These are phyloP conservation scores for Drosophila greeni DNA, from an alignment of 2,888 invertebrate genomes.

Conservation along the genomic window DNA sequence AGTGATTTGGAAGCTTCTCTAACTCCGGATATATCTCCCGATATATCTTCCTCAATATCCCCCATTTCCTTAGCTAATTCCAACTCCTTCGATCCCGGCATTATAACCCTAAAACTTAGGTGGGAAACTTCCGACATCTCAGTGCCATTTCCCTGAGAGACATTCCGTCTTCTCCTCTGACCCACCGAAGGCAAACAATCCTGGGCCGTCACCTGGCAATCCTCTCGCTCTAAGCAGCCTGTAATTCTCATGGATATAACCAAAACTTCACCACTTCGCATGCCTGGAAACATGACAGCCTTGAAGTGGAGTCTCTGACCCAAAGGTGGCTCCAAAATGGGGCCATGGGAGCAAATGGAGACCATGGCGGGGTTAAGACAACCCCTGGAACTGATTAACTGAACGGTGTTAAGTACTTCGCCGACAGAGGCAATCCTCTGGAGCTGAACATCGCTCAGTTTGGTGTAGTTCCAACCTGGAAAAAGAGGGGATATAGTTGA, in stretches of 20 bases:
- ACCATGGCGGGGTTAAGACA: conserved; percentile 80
- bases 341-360: conserved; percentile 79
- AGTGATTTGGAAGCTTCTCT: conserved; percentile 37
- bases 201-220: conserved; percentile 78
- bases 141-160: conserved; percentile 31
- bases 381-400: conserved; percentile 79
- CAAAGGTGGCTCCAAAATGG: conserved; percentile 78
- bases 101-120: conserved; percentile 74
- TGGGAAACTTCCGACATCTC: conserved; percentile 75
- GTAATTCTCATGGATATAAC: conserved; percentile 80
- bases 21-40: not conserved
- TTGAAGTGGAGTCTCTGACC: conserved; percentile 79
- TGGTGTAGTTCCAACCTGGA: conserved; percentile 80
- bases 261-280: conserved; percentile 81
- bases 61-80: not conserved
- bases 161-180: conserved; percentile 64
- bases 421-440: conserved; percentile 75
- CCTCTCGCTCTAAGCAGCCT: conserved; percentile 81
- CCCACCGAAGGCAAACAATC: conserved; percentile 63
- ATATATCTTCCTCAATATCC: not conserved
- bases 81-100: conserved; percentile 46
- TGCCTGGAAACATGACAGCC: conserved; percentile 82
- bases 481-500: not conserved
- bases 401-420: conserved; percentile 76
- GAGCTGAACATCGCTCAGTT: conserved; percentile 80